These are phyloP conservation scores for Otolemur garnettii DNA, from an alignment of 2,113 vertebrate genomes.

Conservation along the genomic window DNA sequence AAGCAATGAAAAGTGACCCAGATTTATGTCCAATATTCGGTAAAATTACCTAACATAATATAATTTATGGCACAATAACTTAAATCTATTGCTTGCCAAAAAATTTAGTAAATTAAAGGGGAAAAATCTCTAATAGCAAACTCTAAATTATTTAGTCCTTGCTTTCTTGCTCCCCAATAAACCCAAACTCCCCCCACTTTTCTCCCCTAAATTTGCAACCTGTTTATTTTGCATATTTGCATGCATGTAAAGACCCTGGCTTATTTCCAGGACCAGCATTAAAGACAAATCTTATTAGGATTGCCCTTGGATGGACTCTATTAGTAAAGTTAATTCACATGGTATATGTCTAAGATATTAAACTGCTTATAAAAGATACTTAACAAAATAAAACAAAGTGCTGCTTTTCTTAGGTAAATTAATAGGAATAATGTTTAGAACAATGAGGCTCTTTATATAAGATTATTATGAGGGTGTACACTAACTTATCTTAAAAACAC, in stretches of 20 bases:
- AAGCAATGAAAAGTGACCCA: background rate
- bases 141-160: background rate
- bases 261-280: constrained; percentile 6
- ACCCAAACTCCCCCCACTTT: background rate
- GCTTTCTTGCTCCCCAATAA: background rate
- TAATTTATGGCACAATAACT: background rate
- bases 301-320: background rate
- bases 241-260: background rate
- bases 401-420: constrained; percentile 29
- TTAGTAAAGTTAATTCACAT: background rate
- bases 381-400: background rate
- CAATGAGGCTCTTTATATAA: background rate
- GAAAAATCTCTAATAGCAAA: background rate
- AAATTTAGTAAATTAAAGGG: constrained; percentile 8
- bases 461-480: background rate
- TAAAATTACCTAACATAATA: background rate
- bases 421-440: constrained; percentile 3
- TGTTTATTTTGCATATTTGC: background rate
- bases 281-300: background rate
- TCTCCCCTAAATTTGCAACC: background rate
- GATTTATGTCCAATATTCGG: background rate
- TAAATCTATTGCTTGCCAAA: background rate
- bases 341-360: background rate
- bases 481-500: constrained; percentile 27
- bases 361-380: constrained; percentile 1